Percentiles rank a stretch among this genome's conserved stretches.
Conservation (phyloP, 2,888 invertebrate genomes). For the Macaria notata region DNA sequence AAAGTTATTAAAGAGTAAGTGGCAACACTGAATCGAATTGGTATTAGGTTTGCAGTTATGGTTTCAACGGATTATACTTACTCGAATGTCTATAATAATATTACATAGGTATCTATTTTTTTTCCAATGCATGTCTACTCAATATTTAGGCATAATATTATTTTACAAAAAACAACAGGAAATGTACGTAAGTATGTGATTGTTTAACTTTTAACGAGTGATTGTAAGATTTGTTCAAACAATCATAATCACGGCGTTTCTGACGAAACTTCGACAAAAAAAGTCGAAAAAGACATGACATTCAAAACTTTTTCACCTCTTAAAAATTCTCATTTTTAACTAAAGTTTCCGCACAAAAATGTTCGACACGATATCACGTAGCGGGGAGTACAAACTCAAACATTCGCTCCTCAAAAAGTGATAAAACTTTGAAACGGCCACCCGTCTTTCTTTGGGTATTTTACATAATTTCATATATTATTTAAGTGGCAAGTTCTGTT, state of each 20-base stretch:
- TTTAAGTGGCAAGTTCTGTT: constrained; percentile 52
- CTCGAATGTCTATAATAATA: too few relatives aligned
- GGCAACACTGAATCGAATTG: constrained; percentile 12
- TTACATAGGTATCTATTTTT: too few relatives aligned
- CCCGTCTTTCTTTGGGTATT: constrained; percentile 39
- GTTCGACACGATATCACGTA: constrained; percentile 28
- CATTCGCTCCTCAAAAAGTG: constrained; percentile 40
- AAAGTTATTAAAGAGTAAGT: constrained; percentile 32
- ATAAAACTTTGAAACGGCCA: constrained; percentile 43
- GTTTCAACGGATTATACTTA: too few relatives aligned
- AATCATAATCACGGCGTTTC: too few relatives aligned
- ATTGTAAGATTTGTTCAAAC: too few relatives aligned
- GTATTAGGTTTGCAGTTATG: constrained; percentile 22
- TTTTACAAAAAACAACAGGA: too few relatives aligned
- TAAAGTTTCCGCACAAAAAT: constrained; percentile 11
- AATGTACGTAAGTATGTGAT: too few relatives aligned
- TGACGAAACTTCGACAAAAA: background rate
- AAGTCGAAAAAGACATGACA: constrained; percentile 4
- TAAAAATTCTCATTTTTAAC: constrained; percentile 7
- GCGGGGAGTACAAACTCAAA: constrained; percentile 27
- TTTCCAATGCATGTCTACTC: too few relatives aligned
- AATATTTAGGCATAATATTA: too few relatives aligned
- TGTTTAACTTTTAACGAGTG: too few relatives aligned
- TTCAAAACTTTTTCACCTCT: constrained; percentile 8
- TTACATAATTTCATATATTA: constrained; percentile 62